Evolutionary conservation across 2,888 invertebrate species (phyloP), one percentile per base, ranked within the genome.

Genomic region (Acrobasis repandana): DNA sequence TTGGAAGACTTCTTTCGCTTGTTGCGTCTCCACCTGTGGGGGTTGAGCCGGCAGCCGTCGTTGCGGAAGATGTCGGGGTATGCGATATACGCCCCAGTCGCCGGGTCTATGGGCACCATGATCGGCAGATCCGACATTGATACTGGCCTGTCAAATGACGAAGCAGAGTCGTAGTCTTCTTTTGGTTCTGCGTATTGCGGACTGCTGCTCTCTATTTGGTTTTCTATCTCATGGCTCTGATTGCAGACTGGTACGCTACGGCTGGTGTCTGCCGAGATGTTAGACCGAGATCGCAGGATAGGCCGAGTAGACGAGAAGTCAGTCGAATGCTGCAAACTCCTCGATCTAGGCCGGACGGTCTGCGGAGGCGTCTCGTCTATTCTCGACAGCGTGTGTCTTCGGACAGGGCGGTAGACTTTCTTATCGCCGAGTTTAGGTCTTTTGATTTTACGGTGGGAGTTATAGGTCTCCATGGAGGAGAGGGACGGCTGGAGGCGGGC

Each of bases 211-310:
- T 84, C 87, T 5, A 80, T 49, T 58, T 86, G 86, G 60, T 78
- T 79, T 54, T 76, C 79, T 34, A 85, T 68, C 46, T 89, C 88
- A 43, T 84, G 85, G 67, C 90, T 90, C 65, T 84, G 81, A 66
- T 90, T 86, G 74, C 90, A 91, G 56, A 90, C 85, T 28, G 92
- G 91, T 34, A 91, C 89, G 76, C 90, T 90, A 1, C 90, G 75
- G 62, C 90, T 87, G n/a, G 90, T 90, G 63, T 91, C 90, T 0
- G 89, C 90, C 1, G 91, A 91, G 14, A 90, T 80, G 69, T 89
- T 87, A 2, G 92, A 90, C 11, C 89, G 74, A 1, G 91, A 90
- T n/a, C 90, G 72, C 14, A 85, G 63, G 1, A 88, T 82, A 33
- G 76, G 85, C 10, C 88, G 72, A 49, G 86, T 89, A 14, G 92